Base-by-base conservation (phyloP, 2,113 vertebrate genomes). In the Tychaedon coryphoeus region DNA sequence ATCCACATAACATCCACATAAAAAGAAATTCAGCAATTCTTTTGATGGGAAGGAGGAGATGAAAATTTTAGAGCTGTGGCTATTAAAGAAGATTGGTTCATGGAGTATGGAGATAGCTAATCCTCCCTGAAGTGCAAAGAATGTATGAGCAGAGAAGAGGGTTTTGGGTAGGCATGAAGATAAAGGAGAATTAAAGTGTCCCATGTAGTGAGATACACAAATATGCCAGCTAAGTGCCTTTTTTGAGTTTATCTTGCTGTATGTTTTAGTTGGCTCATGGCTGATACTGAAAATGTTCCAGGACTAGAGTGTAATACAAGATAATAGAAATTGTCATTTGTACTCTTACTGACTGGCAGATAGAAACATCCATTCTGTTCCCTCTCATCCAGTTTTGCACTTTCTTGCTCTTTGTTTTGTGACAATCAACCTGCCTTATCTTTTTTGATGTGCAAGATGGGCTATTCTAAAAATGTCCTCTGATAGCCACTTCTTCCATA, bases 21-120 rank as follows among this genome's bases (percentile, higher is more conserved):
- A 91, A 92, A 89, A 72, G 84, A 69, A 82, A 92, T 54, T 75
- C 75, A 86, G 71, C 67, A 80, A 14, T 82, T 86, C 62, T 90
- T 92, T 82, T 53, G 42, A 83, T 67, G 9, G 38, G 33, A 77
- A 86, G 22, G 20, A 75, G 6, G 16, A 47, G 20, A 69, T 87
- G 62, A 85, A 91, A 86, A 33, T 78, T 88, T 77, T 43, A 92
- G 57, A 94, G 62, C 34, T 69, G 42, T 76, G 66, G 34, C 50
- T 93, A 6, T 76, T 94, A 76, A 85, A 93, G 57, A 29, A 81
- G 40, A 69, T 57, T 34, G 56, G 36, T 88, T 90, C 19, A 57
- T 45, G 36, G 60, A 53, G 38, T 33, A 24, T 67, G 85, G 71
- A 90, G 51, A 58, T 47, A 66, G 50, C 47, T 92, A 71, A 83